These are phyloP conservation scores for Minunthozetes semirufus DNA, from an alignment of 2,888 invertebrate genomes.

Conservation along the genomic window DNA sequence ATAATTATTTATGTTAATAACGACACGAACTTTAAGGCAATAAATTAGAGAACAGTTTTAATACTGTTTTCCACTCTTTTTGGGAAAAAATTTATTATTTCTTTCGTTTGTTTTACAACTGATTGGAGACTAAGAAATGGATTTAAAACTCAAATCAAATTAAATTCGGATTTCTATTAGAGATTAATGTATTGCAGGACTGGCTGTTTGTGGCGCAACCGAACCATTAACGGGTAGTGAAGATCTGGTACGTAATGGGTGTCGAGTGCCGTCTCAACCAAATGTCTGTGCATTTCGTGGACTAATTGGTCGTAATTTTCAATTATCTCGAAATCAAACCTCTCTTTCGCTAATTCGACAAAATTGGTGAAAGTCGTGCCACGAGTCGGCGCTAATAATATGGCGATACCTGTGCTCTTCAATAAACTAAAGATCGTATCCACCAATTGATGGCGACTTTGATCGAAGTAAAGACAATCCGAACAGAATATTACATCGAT, in stretches of 20 bases:
- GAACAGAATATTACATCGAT: slow-evolving; percentile 69
- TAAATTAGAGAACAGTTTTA: background rate
- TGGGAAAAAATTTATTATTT: background rate
- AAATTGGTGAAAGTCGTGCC: slow-evolving; percentile 65
- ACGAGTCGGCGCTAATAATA: slow-evolving; percentile 69
- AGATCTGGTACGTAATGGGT: background rate
- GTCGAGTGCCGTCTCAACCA: background rate
- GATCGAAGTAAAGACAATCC: slow-evolving; percentile 72
- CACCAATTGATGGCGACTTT: slow-evolving; percentile 60
- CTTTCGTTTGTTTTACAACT: background rate
- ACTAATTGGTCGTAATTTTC: slow-evolving; percentile 60
- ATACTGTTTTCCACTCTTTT: background rate
- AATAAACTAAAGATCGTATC: slow-evolving; percentile 61
- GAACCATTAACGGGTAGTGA: slow-evolving; percentile 25
- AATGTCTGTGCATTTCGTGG: slow-evolving; percentile 59
- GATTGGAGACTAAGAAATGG: background rate
- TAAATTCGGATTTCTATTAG: background rate
- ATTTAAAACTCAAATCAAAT: background rate
- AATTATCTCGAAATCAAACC: slow-evolving; percentile 53
- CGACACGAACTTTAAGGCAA: background rate
- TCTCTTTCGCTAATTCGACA: slow-evolving; percentile 55
- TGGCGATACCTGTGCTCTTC: slow-evolving; percentile 57
- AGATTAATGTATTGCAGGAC: background rate
- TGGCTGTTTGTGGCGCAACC: background rate
- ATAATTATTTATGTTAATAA: background rate